Base-by-base conservation (phyloP, 2,797 vertebrate genomes). In the Ctenopoma kingsleyae region DNA sequence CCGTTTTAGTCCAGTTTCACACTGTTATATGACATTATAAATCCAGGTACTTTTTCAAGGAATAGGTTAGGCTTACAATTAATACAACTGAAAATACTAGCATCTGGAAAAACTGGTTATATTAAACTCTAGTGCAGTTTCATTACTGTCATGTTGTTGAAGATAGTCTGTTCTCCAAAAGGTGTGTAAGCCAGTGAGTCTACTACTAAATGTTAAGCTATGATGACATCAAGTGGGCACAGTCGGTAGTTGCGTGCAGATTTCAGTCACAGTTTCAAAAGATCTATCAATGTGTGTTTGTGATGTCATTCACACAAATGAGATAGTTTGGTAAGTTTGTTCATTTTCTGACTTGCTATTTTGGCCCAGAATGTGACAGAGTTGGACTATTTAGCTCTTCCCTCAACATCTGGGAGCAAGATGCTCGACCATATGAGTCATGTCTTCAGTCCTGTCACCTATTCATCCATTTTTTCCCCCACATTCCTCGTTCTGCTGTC, bases 331-430 rank as follows among this genome's bases (percentile, higher is more conserved):
- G 60, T 49, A 35, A 17, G 36, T 53, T 9, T 70, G 67, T 81
- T 85, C 77, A 67, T 83, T 83, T 81, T 79, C 65, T 43, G 47
- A 76, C 59, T 61, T 50, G 65, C 68, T 50, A 8, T 63, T 72
- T 65, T 61, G 65, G 68, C 58, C 12, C 36, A 7, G 75, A 66
- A 81, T 67, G 65, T 55, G 64, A 78, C 56, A 75, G 23, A 74
- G 48, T 40, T 55, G 67, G 50, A 86, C 67, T 61, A 66, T 32
- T 48, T 57, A 78, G 72, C 44, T 63, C 76, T 80, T 65, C 61
- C 27, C n/a, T 63, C 56, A 71, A 87, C 88, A 93, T 92, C 89
- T 90, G 89, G 71, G 58, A 56, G 67, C 89, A 90, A 88, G 82
- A 87, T 90, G 85, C 58, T 61, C 40, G 6, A 16, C 38, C 71